phyloP scores from a whole-genome alignment of 2,888 invertebrate genomes.

The Meloe dianella region DNA sequence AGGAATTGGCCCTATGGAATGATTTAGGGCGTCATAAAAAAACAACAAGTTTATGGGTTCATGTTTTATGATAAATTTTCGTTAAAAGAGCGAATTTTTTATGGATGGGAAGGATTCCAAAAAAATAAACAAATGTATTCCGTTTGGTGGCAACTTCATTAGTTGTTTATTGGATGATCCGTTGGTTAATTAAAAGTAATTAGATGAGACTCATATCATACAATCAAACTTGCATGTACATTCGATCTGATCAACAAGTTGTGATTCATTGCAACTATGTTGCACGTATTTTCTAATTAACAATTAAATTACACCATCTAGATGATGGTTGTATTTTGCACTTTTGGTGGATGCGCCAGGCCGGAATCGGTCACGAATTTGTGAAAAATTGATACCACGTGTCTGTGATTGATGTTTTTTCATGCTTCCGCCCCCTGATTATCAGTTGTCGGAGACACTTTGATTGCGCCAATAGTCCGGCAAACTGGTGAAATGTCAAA shows the following conservation, averaged over 20 bases:
- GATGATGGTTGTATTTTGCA: not conserved
- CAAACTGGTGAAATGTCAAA: too few relatives aligned
- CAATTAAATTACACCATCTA: not conserved
- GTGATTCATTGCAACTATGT: not conserved
- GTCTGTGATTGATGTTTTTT: too few relatives aligned
- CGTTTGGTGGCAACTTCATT: not conserved
- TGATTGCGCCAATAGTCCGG: too few relatives aligned
- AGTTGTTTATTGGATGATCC: not conserved
- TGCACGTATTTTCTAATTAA: not conserved
- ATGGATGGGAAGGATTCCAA: too few relatives aligned
- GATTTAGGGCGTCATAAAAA: not conserved
- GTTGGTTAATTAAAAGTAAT: not conserved
- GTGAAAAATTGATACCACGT: too few relatives aligned
- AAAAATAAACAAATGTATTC: too few relatives aligned
- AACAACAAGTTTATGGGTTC: not conserved
- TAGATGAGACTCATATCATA: not conserved
- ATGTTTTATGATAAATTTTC: too few relatives aligned
- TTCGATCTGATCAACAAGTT: constrained; percentile 5
- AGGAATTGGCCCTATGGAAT: not conserved
- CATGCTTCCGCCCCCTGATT: too few relatives aligned
- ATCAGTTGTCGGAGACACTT: too few relatives aligned
- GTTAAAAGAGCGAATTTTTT: too few relatives aligned
- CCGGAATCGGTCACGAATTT: too few relatives aligned
- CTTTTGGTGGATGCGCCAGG: not conserved
- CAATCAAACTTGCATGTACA: not conserved